Evolutionary conservation across 2,797 vertebrate species (phyloP).

Genomic region (Rhinoraja longicauda): DNA sequence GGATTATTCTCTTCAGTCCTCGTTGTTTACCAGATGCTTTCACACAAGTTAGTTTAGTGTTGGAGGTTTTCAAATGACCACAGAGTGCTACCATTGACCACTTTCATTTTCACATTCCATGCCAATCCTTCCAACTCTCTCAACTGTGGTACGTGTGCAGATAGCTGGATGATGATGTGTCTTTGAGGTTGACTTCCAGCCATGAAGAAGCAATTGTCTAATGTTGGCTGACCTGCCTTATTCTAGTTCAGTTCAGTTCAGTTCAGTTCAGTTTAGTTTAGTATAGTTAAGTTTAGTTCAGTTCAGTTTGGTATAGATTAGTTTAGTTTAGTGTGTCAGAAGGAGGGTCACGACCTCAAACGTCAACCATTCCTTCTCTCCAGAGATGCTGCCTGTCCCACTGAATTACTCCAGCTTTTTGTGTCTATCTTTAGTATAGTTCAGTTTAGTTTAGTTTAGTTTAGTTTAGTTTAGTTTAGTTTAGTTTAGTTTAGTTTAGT

Average conservation of each 20-base stretch:
- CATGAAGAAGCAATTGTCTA: neutral
- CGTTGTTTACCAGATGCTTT: conserved; percentile 4
- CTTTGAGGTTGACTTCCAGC: neutral
- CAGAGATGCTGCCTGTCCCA: no score
- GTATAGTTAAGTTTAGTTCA: no score
- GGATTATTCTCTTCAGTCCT: neutral
- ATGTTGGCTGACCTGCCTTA: neutral
- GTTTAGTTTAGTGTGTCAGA: no score
- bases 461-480: no score
- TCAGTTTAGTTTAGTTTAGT: no score
- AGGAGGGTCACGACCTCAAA: no score
- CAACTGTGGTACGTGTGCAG: neutral
- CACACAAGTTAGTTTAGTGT: neutral
- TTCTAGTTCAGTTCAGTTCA: neutral
- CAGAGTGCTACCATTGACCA: neutral
- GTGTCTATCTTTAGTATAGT: no score
- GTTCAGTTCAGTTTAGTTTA: no score
- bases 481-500: no score
- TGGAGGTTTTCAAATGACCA: neutral
- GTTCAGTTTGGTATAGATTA: no score
- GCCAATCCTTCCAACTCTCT: neutral
- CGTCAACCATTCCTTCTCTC: no score
- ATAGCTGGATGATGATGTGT: neutral
- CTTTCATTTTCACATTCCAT: neutral
- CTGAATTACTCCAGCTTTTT: no score